Evolutionary conservation across 1,140 invertebrate genomes (phyloP), one percentile per base, ranked within the genome.

Genomic region (Tribolium castaneum): DNA sequence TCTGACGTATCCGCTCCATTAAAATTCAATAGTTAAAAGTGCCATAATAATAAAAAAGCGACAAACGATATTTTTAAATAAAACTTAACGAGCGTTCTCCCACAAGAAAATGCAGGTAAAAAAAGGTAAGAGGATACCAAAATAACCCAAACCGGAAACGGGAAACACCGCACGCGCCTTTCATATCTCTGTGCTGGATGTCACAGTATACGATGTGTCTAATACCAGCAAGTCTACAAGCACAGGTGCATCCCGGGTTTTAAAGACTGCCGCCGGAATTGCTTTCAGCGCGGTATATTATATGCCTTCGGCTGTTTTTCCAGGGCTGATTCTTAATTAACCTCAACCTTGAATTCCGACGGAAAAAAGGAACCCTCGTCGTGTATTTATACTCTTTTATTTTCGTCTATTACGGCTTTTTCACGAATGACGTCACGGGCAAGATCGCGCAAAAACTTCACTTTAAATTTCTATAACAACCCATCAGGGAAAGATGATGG

Each of bases 61-160:
- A 62, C 56, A 30, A 62, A 54, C 1, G 30, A 34, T 66, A 66
- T 35, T 66, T 66, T 66, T 39, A 66, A 66, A 52, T 34, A 13
- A 66, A 66, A 66, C 6, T 66, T 66, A 66, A 66, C 59, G 59
- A 66, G 59, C 59, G 34, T 12, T 34, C 59, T 66, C 59, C n/a
- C n/a, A 66, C n/a, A 13, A 66, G 25, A 66, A 66, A 66, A 66
- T 25, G 14, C 59, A 72, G 39, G 70, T 72, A 72, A 72, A 72
- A 70, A 72, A 52, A 51, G 70, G 70, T 51, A 72, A 72, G 70
- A 52, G 39, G 35, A 56, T 52, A 66, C 56, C 75, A 13, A 76
- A 76, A 76, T 76, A 75, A 77, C 70, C 34, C 10, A 54, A 73
- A 73, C 76, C 76, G 76, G 76, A 77, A 77, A 77, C 76, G 70